Base-by-base conservation (phyloP, 2,888 invertebrate species). In the Acanthosepion lycidas region DNA sequence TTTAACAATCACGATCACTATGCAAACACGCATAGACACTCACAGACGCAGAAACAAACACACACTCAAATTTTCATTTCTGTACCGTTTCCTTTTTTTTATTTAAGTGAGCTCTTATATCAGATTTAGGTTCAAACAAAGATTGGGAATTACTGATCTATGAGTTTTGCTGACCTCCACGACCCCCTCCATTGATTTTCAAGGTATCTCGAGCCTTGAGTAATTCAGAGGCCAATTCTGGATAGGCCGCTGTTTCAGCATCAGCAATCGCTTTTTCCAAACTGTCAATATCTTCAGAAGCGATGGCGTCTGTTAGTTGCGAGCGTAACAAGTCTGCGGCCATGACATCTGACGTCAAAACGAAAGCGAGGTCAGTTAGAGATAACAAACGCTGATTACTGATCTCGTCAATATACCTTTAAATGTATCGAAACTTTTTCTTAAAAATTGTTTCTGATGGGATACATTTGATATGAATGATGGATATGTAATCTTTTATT, bases 221-320 rank as follows among this genome's bases (percentile, higher is more conserved):
- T n/a, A 93, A 53, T 42, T 93, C 53, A 12, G 93, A 49, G 53
- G 93, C 93, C 18, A 93, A 53, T 93, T 93, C 93, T 26, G 93
- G 93, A 28, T 93, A 93, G 28, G 28, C 93, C 18, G 49, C 48
- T 53, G n/a, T 20, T 53, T 93, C 93, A 28, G 93, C 93, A 18
- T 93, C 93, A 42, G 33, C 51, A 93, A 93, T 93, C 20, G 53
- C 53, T 28, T 26, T 93, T 53, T 93, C 49, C 93, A 93, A 93
- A 93, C 49, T 53, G 53, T 49, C 49, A 51, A 93, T 51, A 49
- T 51, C 53, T 93, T 51, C 53, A 28, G 49, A 53, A 15, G 15
- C 18, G 48, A 93, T 53, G 18, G 93, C 93, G n/a, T 49, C 93
- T 93, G 12, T n/a, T 49, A 93, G 53, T 93, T 51, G 93, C 0